These are phyloP conservation scores for Halichondria panicea DNA, from an alignment of 37 sponge, comb jelly and placozoan species.

Conservation along the genomic window DNA sequence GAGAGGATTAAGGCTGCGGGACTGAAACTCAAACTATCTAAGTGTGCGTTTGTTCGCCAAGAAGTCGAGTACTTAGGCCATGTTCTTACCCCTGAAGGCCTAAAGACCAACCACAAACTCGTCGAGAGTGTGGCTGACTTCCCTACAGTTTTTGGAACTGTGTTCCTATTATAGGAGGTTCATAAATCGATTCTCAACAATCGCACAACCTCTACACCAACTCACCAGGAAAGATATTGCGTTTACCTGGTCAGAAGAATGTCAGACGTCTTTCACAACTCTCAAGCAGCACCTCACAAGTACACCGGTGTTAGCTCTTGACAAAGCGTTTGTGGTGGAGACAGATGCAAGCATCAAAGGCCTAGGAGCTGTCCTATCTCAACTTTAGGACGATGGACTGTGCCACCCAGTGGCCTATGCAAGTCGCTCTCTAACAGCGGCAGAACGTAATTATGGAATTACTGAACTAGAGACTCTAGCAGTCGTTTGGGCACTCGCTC, in stretches of 20 bases:
- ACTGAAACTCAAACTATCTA: no score
- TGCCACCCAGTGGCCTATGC: constrained; percentile 68
- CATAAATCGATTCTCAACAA: no score
- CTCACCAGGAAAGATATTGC: constrained; percentile 23
- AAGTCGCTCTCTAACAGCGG: not conserved
- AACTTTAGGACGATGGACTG: constrained; percentile 15
- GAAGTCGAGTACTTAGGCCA: no score
- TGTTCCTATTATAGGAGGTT: no score
- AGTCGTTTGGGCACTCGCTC: constrained; percentile 20
- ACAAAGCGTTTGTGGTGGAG: not conserved
- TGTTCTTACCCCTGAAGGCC: no score
- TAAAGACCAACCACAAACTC: no score
- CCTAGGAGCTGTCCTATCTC: constrained; percentile 14
- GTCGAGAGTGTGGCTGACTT: no score
- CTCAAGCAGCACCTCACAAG: constrained; percentile 16
- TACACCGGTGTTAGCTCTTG: constrained; percentile 25
- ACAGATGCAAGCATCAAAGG: constrained; percentile 19
- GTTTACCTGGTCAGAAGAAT: constrained; percentile 13
- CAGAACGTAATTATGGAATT: constrained; percentile 57
- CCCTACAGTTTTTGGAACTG: no score
- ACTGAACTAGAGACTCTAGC: constrained; percentile 65
- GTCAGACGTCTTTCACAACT: constrained; percentile 17
- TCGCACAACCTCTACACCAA: not conserved
- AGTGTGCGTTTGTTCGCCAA: no score
- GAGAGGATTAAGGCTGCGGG: no score